Percentiles rank a stretch among this genome's conserved stretches.
Conservation (phyloP, 2,888 invertebrate species). For the Ommatoiulus sabulosus region DNA sequence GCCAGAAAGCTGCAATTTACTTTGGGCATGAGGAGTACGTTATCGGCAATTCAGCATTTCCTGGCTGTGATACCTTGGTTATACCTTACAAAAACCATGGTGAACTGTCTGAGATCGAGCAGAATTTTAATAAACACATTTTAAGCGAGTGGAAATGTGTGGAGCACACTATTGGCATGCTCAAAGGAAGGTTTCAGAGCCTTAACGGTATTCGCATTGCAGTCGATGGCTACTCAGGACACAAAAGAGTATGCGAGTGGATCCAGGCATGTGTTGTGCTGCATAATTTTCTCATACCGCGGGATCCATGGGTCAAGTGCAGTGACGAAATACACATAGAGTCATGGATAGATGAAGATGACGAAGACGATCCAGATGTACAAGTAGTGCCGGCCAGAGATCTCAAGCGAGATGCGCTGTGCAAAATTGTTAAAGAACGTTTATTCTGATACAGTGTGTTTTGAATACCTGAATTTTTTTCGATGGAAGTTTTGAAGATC, state of each 20-base stretch:
- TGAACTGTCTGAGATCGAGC: neutral
- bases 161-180: neutral
- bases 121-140: neutral
- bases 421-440: no score
- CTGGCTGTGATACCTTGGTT: neutral
- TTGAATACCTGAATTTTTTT: no score
- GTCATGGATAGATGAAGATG: neutral
- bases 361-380: neutral
- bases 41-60: neutral
- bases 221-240: neutral
- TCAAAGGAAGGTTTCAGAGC: neutral
- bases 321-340: neutral
- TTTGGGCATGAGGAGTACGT: neutral
- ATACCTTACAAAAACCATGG: neutral
- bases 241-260: neutral
- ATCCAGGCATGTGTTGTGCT: slow-evolving; percentile 19
- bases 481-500: no score
- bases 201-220: neutral
- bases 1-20: neutral
- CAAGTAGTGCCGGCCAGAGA: no score
- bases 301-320: neutral
- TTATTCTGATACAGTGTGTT: no score
- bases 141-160: neutral
- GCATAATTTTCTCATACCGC: neutral
- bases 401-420: no score